phyloP scores from a whole-genome alignment of 2,797 vertebrate genomes.

The Cyclura pinguis region DNA sequence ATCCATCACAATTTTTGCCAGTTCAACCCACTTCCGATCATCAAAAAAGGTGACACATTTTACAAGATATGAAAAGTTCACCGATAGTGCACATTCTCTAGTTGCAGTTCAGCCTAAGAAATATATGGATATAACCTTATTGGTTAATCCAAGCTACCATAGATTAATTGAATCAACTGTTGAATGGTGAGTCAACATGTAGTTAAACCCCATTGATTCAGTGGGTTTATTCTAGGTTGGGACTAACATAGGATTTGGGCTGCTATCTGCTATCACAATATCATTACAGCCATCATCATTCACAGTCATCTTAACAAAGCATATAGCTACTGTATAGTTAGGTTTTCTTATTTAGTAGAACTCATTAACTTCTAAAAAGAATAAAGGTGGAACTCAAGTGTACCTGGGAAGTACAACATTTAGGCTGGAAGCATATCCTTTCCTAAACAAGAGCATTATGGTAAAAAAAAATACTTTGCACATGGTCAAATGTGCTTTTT shows the following conservation, averaged over 20 bases:
- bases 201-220: not conserved
- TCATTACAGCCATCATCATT: not conserved
- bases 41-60: not conserved
- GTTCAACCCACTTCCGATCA: not conserved
- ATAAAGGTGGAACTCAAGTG: not conserved
- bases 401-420: not conserved
- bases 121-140: not conserved
- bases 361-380: constrained; percentile 1
- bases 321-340: not conserved
- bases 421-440: not conserved
- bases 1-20: not conserved
- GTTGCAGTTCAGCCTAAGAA: not conserved
- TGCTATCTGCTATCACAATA: no score
- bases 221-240: not conserved
- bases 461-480: not conserved
- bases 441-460: not conserved
- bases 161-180: no score
- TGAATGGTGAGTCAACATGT: no score
- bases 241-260: not conserved
- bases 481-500: not conserved
- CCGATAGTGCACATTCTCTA: not conserved
- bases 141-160: no score
- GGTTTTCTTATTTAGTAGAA: not conserved
- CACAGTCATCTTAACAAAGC: not conserved
- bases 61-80: not conserved